Evolutionary conservation across 2,113 vertebrate genomes (phyloP).

Genomic region (Arizona elegans): DNA sequence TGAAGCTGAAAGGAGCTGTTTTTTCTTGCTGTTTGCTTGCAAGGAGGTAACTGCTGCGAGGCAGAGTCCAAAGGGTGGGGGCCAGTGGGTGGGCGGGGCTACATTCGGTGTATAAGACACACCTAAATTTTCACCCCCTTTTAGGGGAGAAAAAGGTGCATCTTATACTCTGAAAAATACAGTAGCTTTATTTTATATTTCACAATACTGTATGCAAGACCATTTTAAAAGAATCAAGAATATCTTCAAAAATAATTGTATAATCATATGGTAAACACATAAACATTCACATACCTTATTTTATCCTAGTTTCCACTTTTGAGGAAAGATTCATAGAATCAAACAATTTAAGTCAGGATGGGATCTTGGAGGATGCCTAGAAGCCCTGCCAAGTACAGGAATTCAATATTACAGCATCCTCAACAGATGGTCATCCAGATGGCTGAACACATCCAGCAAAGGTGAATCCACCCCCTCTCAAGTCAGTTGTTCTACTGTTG

Average conservation of each 20-base stretch:
- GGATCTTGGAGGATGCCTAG: not conserved
- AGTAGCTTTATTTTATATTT: not conserved
- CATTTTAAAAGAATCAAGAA: not conserved
- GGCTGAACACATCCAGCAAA: not conserved
- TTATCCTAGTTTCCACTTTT: not conserved
- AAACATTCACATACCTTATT: not conserved
- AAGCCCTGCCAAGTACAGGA: not conserved
- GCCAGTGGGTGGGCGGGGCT: no score
- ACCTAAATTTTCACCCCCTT: no score
- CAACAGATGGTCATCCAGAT: not conserved
- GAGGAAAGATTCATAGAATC: not conserved
- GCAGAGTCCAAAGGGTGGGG: no score
- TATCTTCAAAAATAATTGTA: not conserved
- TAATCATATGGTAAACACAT: not conserved
- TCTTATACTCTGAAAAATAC: no score
- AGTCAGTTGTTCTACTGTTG: not conserved
- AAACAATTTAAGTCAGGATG: not conserved
- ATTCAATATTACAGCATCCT: not conserved
- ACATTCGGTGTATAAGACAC: no score
- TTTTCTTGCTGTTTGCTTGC: no score
- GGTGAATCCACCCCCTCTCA: not conserved
- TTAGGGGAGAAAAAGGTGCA: no score
- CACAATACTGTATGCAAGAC: not conserved
- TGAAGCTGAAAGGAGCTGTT: no score
- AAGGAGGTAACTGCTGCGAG: no score